Evolutionary conservation across 1,140 invertebrate genomes (phyloP).

Genomic region (Ceratosolen fusciceps): DNA sequence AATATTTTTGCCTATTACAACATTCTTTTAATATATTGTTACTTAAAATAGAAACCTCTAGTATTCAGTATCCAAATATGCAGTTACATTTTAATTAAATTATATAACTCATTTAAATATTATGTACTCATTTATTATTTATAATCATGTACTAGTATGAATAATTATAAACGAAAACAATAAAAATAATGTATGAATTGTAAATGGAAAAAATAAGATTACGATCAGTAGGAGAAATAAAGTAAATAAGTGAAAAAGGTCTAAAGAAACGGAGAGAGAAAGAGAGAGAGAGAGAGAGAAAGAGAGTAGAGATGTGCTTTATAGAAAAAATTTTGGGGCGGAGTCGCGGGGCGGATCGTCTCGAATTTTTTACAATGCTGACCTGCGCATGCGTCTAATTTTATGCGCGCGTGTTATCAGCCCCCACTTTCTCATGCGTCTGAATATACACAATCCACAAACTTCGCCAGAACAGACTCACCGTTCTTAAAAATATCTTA

Average conservation of each 20-base stretch:
- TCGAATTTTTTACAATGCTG: slow-evolving; percentile 60
- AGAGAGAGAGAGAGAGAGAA: slow-evolving; percentile 43
- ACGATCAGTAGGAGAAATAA: background rate
- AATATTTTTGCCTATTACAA: too few relatives aligned
- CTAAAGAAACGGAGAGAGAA: slow-evolving; percentile 9
- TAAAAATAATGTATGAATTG: too few relatives aligned
- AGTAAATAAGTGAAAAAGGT: slow-evolving; percentile 17
- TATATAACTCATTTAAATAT: too few relatives aligned
- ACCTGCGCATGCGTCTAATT: slow-evolving; percentile 69
- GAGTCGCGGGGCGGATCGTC: slow-evolving; percentile 65
- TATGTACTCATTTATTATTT: too few relatives aligned
- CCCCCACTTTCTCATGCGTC: slow-evolving; percentile 36
- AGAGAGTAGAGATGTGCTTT: slow-evolving; percentile 53
- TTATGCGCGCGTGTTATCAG: slow-evolving; percentile 55
- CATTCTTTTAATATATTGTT: too few relatives aligned
- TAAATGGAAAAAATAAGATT: too few relatives aligned
- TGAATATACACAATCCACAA: background rate
- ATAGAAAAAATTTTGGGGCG: slow-evolving; percentile 61
- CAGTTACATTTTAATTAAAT: too few relatives aligned
- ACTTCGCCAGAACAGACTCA: slow-evolving; percentile 62
- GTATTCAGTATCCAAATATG: too few relatives aligned
- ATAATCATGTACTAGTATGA: too few relatives aligned
- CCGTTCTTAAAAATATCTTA: slow-evolving; percentile 72
- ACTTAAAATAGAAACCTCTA: too few relatives aligned
- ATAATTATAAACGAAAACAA: too few relatives aligned